Base-by-base conservation (phyloP, 1,140 invertebrate species). In the Sycobia sp. region DNA sequence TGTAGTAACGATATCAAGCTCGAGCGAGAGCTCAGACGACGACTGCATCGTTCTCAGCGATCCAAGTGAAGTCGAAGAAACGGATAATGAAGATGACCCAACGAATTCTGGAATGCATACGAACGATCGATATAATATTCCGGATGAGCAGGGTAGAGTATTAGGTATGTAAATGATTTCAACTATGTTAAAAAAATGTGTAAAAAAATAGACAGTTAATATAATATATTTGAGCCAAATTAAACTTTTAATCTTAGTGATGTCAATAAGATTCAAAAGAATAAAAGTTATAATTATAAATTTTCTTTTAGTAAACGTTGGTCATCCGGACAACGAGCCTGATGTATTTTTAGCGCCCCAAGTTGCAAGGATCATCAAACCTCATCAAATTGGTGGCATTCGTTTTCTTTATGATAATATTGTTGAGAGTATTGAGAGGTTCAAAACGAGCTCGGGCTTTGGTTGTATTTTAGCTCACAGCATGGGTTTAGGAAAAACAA, bases 401-500 rank as follows among this genome's bases (percentile, higher is more conserved):
- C 84, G 96, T 47, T 99, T 99, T 81, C 79, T 99, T 18, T 99
- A 94, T 81, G 96, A 98, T 78, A 98, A 98, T 75, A 90, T 98
- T 25, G 91, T 98, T 62, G 96, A 98, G 80, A 96, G 93, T 29
- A 86, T 93, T 29, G 89, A 91, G 46, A 85, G 93, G 62, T 97
- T 90, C 73, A 91, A 92, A 46, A 93, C 87, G n/a, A 95, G 93
- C 2, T 88, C 88, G 54, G 96, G 96, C 14, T 97, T 98, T 81
- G 97, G 97, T 18, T 98, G 97, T 76, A 98, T 99, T 69, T 83
- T 99, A 22, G 97, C 97, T 7, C 97, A 99, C 83, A 97, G 95
- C 20, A 99, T 99, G 97, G 97, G 97, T 1, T 84, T 99, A 16
- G 97, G 97, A n/a, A 99, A 99, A 84, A 99, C 97, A 0, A 84